Evolutionary conservation across 2,113 vertebrate genomes (phyloP).

Genomic region (Sphyrna mokarran): DNA sequence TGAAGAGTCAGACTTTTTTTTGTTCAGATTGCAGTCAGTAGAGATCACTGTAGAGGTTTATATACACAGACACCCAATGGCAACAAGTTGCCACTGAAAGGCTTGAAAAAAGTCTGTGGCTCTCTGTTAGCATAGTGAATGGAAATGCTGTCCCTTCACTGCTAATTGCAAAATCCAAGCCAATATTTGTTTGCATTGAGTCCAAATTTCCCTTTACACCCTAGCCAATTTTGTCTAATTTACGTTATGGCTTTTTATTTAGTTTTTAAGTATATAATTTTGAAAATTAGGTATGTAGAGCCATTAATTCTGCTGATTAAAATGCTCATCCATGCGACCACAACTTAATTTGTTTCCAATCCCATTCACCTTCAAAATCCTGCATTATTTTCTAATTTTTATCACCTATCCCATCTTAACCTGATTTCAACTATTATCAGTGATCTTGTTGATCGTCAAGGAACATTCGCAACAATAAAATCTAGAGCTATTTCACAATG

Average conservation of each 20-base stretch:
- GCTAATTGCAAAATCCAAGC: too few species aligned
- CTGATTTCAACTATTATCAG: neutral
- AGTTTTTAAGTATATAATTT: neutral
- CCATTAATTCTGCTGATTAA: neutral
- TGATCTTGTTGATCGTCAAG: neutral
- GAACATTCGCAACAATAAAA: neutral
- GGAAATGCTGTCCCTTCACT: too few species aligned
- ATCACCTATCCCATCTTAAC: neutral
- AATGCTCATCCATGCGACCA: neutral
- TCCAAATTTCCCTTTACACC: neutral
- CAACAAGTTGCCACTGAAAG: too few species aligned
- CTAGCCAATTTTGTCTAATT: neutral
- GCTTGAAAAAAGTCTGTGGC: too few species aligned
- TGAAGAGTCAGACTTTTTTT: too few species aligned
- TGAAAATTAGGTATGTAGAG: neutral
- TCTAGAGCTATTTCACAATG: neutral
- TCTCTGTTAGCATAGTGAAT: too few species aligned
- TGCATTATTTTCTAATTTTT: neutral
- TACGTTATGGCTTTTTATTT: neutral
- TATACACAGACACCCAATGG: too few species aligned
- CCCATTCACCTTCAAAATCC: neutral
- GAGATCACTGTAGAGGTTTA: too few species aligned
- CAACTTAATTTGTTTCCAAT: neutral
- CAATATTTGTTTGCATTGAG: neutral
- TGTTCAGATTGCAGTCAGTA: too few species aligned